Percentiles rank a stretch among this genome's conserved stretches.
Evolutionary conservation across 2,888 invertebrate genomes (phyloP).

Genomic region (Eupithecia subfuscata): DNA sequence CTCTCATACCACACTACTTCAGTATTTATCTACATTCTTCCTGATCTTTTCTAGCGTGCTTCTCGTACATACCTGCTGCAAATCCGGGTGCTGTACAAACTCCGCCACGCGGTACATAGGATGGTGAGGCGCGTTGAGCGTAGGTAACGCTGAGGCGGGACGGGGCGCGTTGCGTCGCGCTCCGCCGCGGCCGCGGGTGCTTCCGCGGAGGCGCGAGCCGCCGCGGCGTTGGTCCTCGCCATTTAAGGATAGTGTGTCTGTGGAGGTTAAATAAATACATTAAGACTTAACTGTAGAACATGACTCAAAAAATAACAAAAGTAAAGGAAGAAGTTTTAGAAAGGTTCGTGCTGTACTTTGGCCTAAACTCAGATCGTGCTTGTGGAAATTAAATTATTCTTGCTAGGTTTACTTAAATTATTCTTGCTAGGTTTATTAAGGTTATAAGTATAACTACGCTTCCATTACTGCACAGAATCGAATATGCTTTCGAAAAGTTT

Average conservation of each 20-base stretch:
- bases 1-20: no score
- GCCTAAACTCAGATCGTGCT: no score
- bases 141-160: slow-evolving; percentile 73
- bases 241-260: slow-evolving; percentile 77
- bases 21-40: not conserved
- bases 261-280: not conserved
- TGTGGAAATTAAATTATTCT: no score
- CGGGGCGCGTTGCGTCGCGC: slow-evolving; percentile 58
- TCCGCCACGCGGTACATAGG: slow-evolving; percentile 61
- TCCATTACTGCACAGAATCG: no score
- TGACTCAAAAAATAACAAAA: no score
- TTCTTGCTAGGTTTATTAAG: no score
- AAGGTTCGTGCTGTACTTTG: no score
- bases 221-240: slow-evolving; percentile 71
- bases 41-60: not conserved
- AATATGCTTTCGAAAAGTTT: no score
- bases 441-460: no score
- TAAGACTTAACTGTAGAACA: not conserved
- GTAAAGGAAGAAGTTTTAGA: no score
- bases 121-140: slow-evolving; percentile 69
- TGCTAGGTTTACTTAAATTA: no score
- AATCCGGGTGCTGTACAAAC: slow-evolving; percentile 61
- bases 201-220: slow-evolving; percentile 48
- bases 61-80: slow-evolving; percentile 65
- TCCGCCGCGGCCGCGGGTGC: slow-evolving; percentile 46